Conservation (phyloP, 1,140 invertebrate species). For the Anagrus nilaparvatae region DNA sequence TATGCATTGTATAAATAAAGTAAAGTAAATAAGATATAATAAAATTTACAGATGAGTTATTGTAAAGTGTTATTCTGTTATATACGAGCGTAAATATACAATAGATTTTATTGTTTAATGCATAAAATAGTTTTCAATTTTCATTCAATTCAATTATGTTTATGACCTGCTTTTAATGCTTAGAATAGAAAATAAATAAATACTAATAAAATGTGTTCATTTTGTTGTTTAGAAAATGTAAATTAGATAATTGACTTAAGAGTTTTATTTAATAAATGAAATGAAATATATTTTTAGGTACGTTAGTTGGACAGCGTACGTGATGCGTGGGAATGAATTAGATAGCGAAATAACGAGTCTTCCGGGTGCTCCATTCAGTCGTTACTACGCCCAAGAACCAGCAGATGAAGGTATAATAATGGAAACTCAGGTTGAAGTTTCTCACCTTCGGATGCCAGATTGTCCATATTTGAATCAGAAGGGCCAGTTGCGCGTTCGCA, state of each 20-base stretch:
- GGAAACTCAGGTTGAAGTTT: conserved; percentile 69
- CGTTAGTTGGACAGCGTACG: conserved; percentile 70
- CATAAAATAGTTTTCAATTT: no score
- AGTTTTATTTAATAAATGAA: not conserved
- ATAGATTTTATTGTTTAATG: no score
- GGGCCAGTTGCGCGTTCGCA: conserved; percentile 64
- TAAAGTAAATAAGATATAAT: no score
- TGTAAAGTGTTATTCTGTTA: no score
- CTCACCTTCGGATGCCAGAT: conserved; percentile 67
- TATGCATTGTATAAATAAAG: no score
- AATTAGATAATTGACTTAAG: not conserved
- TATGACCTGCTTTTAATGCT: no score
- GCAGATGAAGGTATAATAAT: conserved; percentile 75
- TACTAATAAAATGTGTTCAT: no score
- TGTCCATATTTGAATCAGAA: conserved; percentile 69
- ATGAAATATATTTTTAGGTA: conserved; percentile 42
- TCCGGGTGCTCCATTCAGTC: conserved; percentile 64
- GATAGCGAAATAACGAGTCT: conserved; percentile 52
- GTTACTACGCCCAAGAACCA: conserved; percentile 77
- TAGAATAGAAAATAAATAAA: no score
- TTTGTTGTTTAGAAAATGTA: no score
- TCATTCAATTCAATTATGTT: no score
- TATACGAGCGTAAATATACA: no score
- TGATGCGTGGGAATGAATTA: conserved; percentile 48
- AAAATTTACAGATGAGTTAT: no score